Base-by-base conservation (phyloP, 2,888 invertebrate genomes). In the Pachydiplax longipennis region DNA sequence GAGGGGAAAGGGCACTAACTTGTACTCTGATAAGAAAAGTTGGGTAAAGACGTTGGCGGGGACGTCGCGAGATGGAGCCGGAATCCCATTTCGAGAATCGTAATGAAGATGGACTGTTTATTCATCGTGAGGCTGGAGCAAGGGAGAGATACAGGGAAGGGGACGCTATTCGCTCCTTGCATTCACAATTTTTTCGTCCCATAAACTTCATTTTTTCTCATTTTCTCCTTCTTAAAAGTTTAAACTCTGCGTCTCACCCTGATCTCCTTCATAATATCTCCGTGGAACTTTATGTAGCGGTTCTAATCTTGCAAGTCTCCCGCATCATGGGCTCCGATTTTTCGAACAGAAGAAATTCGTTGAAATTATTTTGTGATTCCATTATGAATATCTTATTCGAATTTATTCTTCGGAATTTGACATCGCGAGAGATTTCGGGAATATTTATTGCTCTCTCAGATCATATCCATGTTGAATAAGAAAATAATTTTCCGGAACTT, bases 41-140 rank as follows among this genome's bases (percentile, higher is more conserved):
- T 87, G 87, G 83, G 87, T n/a, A 87, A 87, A 87, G 87, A 87
- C 87, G 87, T 83, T 83, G 83, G 58, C 58, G 58, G 87, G 61
- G 87, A 87, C n/a, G 87, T 61, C 87, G 31, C 61, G 87, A 87
- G 87, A 87, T 61, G 87, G 61, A 87, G 58, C 83, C 22, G 83
- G 61, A 87, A 87, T 87, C 61, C 87, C 87, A 87, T 87, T 87
- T 87, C 87, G 61, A 37, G 87, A 87, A 87, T 87, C 87, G 87
- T 87, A 87, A 87, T 87, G 87, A 87, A 87, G 87, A 87, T 61
- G 87, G 87, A 87, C 87, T 87, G 87, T 87, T 87, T 87, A 65
- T 87, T 87, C 87, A 87, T 87, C 37, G 87, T 37, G 58, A 13
- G 31, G 87, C 53, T 37, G 58, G 31, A 58, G 25, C 13, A 25